These are phyloP conservation scores for Sorex araneus DNA, from an alignment of 2,113 vertebrate genomes.

Conservation along the genomic window DNA sequence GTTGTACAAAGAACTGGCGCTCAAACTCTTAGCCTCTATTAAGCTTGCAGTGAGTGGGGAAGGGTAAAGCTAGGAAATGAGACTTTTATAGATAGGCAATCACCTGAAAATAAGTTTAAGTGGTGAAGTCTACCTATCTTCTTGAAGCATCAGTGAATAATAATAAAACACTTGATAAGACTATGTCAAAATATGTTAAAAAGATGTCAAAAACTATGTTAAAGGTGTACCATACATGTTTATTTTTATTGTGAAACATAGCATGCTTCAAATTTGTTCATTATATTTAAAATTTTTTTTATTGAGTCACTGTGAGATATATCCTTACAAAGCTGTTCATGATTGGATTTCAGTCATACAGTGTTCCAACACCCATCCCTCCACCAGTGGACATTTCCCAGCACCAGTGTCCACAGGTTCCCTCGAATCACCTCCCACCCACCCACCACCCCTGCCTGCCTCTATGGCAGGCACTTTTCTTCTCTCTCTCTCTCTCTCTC, in stretches of 20 bases:
- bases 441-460: not conserved
- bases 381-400: too few species aligned
- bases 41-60: not conserved
- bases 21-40: not conserved
- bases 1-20: not conserved
- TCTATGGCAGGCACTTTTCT: too few species aligned
- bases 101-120: not conserved
- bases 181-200: not conserved
- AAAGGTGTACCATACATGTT: not conserved
- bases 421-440: not conserved
- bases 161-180: not conserved
- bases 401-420: not conserved
- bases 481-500: too few species aligned
- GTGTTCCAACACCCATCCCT: too few species aligned
- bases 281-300: not conserved
- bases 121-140: not conserved
- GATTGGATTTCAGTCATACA: too few species aligned
- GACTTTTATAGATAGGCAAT: not conserved
- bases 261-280: not conserved
- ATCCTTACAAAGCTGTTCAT: too few species aligned
- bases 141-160: not conserved
- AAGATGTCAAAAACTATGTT: too few species aligned
- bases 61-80: not conserved
- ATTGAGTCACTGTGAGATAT: too few species aligned
- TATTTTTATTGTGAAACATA: conserved; percentile 17